Evolutionary conservation across 2,888 invertebrate genomes (phyloP).

Genomic region (Protula sp.): DNA sequence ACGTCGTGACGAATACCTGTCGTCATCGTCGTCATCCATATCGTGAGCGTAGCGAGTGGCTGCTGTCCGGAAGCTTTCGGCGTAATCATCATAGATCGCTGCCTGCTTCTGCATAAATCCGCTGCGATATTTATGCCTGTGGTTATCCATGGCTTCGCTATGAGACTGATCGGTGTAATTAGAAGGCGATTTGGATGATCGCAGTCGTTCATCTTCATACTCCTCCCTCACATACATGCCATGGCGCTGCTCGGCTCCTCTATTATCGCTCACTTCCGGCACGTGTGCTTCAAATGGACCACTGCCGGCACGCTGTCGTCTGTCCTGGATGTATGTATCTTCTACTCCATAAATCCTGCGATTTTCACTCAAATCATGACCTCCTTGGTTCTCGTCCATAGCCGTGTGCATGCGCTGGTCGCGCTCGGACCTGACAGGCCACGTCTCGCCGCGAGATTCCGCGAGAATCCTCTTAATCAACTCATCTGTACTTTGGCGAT

Average conservation of each 20-base stretch:
- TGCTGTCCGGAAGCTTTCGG: background rate
- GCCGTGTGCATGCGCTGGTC: background rate
- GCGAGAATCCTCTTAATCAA: conserved; percentile 15
- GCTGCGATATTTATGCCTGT: background rate
- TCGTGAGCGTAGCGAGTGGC: background rate
- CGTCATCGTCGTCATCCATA: background rate
- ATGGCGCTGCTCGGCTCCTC: background rate
- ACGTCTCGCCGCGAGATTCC: conserved; percentile 6
- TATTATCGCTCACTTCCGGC: background rate
- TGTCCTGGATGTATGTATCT: background rate
- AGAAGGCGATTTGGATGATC: too few relatives aligned
- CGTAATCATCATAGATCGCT: background rate
- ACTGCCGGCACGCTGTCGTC: background rate
- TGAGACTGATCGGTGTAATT: background rate
- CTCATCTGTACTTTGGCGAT: conserved; percentile 9
- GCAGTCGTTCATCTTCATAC: background rate
- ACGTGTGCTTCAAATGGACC: background rate
- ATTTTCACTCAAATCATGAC: background rate
- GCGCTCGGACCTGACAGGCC: background rate
- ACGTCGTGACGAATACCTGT: background rate
- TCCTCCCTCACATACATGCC: background rate
- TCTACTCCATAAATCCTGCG: background rate
- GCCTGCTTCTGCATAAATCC: background rate
- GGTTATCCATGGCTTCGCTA: background rate
- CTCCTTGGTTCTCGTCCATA: background rate